Conservation (phyloP, 2,797 vertebrate genomes). For the Choloepus didactylus region DNA sequence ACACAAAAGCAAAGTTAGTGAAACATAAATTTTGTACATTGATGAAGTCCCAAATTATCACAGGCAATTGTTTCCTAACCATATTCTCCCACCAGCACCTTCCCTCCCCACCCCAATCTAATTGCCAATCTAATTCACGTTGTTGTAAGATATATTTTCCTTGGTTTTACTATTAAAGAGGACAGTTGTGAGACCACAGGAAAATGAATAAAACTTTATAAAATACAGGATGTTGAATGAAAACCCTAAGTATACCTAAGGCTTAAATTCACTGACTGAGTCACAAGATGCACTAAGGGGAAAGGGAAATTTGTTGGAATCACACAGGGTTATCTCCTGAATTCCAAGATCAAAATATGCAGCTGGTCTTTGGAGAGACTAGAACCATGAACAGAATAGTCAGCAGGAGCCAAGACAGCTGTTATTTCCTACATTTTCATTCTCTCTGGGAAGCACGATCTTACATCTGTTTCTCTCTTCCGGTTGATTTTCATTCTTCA, state of each 20-base stretch:
- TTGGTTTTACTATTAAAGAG: not conserved
- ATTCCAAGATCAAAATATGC: constrained; percentile 67
- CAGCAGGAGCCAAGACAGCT: constrained; percentile 68
- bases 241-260: constrained; percentile 25
- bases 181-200: not conserved
- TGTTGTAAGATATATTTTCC: not conserved
- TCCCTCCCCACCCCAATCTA: not conserved
- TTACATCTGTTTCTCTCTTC: constrained; percentile 2
- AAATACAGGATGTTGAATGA: constrained; percentile 37
- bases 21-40: not conserved
- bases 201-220: constrained; percentile 36
- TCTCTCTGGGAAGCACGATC: constrained; percentile 20
- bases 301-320: constrained; percentile 49
- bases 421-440: constrained; percentile 48
- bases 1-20: not conserved
- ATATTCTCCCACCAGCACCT: not conserved
- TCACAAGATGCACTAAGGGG: constrained; percentile 36
- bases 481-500: constrained; percentile 20
- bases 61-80: not conserved
- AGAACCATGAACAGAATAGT: constrained; percentile 41
- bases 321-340: constrained; percentile 40
- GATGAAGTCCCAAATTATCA: not conserved
- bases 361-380: constrained; percentile 58
- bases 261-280: constrained; percentile 46
- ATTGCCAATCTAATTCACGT: not conserved